phyloP scores from a whole-genome alignment of 1,140 invertebrate genomes.

The Drosophila punjabiensis region DNA sequence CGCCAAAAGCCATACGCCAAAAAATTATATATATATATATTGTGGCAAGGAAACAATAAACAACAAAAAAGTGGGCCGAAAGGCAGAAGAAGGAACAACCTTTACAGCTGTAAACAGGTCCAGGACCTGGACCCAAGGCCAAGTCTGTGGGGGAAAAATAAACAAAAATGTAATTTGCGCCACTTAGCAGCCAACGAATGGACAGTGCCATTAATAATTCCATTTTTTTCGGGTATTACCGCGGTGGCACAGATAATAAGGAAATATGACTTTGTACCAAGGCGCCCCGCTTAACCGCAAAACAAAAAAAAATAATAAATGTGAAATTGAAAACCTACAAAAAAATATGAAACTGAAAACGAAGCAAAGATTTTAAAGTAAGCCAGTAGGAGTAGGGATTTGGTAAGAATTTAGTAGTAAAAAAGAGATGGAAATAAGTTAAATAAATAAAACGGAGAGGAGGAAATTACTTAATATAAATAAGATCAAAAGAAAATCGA shows the following conservation, averaged over 20 bases:
- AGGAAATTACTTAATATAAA: background rate
- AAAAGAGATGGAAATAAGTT: background rate
- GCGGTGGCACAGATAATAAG: constrained; percentile 71
- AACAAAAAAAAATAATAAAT: constrained; percentile 20
- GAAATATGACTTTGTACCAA: constrained; percentile 71
- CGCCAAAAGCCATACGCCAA: constrained; percentile 65
- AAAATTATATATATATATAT: constrained; percentile 35
- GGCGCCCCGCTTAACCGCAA: constrained; percentile 21
- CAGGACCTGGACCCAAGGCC: constrained; percentile 49
- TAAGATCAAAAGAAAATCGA: background rate
- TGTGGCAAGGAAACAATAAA: constrained; percentile 61
- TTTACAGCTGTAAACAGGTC: constrained; percentile 19
- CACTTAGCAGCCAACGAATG: constrained; percentile 79
- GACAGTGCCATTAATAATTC: constrained; percentile 81
- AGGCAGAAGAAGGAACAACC: constrained; percentile 28
- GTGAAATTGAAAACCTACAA: constrained; percentile 6
- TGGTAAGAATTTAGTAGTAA: background rate
- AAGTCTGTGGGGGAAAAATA: constrained; percentile 62
- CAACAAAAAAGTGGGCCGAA: constrained; percentile 30
- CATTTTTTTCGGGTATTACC: constrained; percentile 65
- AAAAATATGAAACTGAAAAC: constrained; percentile 9
- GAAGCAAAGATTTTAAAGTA: background rate
- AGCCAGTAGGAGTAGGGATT: background rate
- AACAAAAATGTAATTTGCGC: constrained; percentile 83
- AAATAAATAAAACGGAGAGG: constrained; percentile 1